A percentile compares a stretch with the other conserved stretches of the same genome.
Evolutionary conservation across 2,797 vertebrate genomes (phyloP).

Genomic region (Gambelia wislizenii): DNA sequence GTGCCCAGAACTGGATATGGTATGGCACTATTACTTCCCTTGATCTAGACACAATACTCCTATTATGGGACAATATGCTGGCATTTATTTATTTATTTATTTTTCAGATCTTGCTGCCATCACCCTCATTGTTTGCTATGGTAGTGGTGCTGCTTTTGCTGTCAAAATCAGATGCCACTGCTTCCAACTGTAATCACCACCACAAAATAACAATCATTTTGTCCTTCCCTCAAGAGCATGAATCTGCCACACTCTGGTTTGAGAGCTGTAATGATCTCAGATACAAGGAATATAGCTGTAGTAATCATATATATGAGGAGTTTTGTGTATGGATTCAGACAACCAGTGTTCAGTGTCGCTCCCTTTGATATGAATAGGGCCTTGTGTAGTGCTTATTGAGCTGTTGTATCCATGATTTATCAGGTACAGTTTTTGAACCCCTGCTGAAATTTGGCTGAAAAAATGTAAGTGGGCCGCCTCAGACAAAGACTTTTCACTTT

Average conservation of each 20-base stretch:
- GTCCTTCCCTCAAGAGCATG: neutral
- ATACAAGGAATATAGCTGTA: neutral
- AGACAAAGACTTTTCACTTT: neutral
- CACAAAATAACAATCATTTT: neutral
- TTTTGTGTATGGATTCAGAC: neutral
- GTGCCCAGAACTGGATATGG: too few species aligned
- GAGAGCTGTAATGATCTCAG: neutral
- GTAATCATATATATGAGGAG: neutral
- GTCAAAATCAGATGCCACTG: too few species aligned
- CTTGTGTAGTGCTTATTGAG: neutral
- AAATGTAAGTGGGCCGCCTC: neutral
- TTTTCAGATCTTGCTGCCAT: too few species aligned
- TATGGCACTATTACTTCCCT: too few species aligned
- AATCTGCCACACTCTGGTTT: neutral
- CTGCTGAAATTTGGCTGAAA: neutral
- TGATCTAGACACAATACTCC: too few species aligned
- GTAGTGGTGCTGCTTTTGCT: too few species aligned
- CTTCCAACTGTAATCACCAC: neutral
- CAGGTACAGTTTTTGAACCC: neutral
- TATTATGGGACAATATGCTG: neutral
- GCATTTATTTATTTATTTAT: too few species aligned
- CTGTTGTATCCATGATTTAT: neutral
- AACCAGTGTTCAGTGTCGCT: neutral
- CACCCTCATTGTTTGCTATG: too few species aligned
- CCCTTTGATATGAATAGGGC: neutral